Conservation (phyloP, 2,113 vertebrate genomes). For the Apodemus sylvaticus region DNA sequence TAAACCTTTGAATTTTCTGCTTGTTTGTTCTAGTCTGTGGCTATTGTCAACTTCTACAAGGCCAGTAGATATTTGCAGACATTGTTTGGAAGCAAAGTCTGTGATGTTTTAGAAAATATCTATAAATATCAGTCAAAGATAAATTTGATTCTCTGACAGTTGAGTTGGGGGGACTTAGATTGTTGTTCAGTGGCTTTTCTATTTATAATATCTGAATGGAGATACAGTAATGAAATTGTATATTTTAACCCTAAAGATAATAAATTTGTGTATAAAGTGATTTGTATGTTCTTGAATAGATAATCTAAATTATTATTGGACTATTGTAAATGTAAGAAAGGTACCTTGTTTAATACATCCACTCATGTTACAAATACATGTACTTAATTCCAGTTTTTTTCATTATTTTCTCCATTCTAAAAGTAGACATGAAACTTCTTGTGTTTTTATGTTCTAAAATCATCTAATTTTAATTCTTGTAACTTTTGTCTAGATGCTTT, state of each 20-base stretch:
- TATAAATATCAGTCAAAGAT: neutral
- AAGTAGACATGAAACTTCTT: conserved; percentile 24
- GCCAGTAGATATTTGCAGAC: neutral
- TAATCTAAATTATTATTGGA: conserved; percentile 42
- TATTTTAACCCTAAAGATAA: neutral
- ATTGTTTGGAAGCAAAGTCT: neutral
- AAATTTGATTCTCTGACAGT: conserved; percentile 29
- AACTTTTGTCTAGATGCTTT: conserved; percentile 26
- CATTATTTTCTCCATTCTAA: neutral
- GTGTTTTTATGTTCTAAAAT: conserved; percentile 39
- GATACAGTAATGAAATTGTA: neutral
- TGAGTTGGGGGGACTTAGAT: conserved; percentile 3
- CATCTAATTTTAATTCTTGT: conserved; percentile 13
- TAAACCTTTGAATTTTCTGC: conserved; percentile 4
- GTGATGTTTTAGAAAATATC: conserved; percentile 13
- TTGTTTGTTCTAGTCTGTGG: neutral
- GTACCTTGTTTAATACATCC: neutral
- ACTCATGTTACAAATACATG: neutral
- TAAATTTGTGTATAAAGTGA: conserved; percentile 42
- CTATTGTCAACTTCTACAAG: conserved; percentile 14
- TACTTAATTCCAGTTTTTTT: neutral
- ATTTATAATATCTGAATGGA: conserved; percentile 41
- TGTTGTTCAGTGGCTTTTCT: neutral
- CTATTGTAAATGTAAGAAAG: conserved; percentile 6
- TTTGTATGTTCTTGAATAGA: neutral